Conservation (phyloP, 2,888 invertebrate species). For the Sminthurinus aureus region DNA sequence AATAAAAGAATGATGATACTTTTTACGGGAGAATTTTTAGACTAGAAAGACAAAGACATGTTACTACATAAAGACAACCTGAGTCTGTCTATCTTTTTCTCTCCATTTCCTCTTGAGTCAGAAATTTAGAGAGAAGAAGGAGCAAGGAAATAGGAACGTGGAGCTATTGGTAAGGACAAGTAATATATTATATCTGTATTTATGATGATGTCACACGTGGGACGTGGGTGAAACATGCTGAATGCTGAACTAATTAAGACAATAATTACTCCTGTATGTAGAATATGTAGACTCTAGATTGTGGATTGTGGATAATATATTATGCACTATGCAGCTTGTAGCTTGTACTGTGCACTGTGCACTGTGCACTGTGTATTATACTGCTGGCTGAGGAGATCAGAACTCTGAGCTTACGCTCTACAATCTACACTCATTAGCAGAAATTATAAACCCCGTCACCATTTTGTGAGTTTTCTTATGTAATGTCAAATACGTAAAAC, state of each 20-base stretch:
- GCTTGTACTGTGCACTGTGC: too few species aligned
- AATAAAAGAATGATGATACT: too few species aligned
- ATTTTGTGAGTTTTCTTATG: too few species aligned
- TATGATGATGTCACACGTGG: neutral
- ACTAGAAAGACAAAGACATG: neutral
- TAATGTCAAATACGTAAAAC: too few species aligned
- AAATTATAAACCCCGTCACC: neutral
- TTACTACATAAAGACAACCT: neutral
- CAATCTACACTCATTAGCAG: neutral
- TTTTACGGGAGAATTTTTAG: too few species aligned
- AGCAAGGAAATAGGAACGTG: neutral
- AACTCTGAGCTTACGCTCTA: neutral
- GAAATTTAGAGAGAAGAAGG: neutral
- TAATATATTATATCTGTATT: neutral
- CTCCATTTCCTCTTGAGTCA: neutral
- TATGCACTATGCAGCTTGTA: too few species aligned
- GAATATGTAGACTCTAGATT: neutral
- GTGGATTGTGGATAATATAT: neutral
- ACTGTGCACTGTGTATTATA: neutral
- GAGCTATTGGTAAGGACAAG: neutral
- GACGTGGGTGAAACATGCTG: constrained; percentile 9
- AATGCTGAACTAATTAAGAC: constrained; percentile 28
- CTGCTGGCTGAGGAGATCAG: neutral
- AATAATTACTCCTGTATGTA: constrained; percentile 27
- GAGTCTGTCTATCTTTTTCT: neutral